Evolutionary conservation across 2,113 vertebrate species (phyloP), one percentile per base, ranked within the genome.

Genomic region (Cephalopterus ornatus): DNA sequence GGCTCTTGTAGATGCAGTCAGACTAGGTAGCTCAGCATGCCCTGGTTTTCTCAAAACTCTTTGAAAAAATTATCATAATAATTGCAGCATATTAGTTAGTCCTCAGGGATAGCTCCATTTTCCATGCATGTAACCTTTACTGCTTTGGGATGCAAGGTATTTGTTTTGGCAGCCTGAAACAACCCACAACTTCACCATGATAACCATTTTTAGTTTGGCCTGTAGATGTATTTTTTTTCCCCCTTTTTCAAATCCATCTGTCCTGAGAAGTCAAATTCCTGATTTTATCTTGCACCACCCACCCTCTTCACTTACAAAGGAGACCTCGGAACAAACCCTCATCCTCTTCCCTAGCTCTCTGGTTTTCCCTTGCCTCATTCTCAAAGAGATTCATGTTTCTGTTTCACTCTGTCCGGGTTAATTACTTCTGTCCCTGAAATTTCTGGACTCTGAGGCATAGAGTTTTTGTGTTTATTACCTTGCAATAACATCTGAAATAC

Each of bases 121-220:
- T 96, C 94, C 92, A 92, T 95, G 81, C 85, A 66, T 58, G 92
- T 97, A 97, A 97, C 93, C 90, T 96, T 97, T 96, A 94, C 94
- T 94, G 94, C 93, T 94, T 81, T 94, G 93, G 83, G 96, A 96
- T 95, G 65, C 59, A 74, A 80, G 70, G 39, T 96, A 78, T 97
- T 97, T 97, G 75, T 88, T 85, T 97, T 97, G 97, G 97, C 96
- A 96, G 91, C 50, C 59, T 41, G 79, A 75, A 89, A n/a, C 76
- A 93, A 65, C 76, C 86, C 86, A 87, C 85, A 96, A 96, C 89
- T 93, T 97, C 73, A 92, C 96, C 92, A 72, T 37, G 93, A 97
- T 96, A 96, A 95, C 91, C 84, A 52, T 93, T 96, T 97, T 96
- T 97, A 94, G 91, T 95, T 95, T 86, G 89, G 70, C 61, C 92